phyloP scores from a whole-genome alignment of 1,140 invertebrate species.

The Arctopsyche grandis region DNA sequence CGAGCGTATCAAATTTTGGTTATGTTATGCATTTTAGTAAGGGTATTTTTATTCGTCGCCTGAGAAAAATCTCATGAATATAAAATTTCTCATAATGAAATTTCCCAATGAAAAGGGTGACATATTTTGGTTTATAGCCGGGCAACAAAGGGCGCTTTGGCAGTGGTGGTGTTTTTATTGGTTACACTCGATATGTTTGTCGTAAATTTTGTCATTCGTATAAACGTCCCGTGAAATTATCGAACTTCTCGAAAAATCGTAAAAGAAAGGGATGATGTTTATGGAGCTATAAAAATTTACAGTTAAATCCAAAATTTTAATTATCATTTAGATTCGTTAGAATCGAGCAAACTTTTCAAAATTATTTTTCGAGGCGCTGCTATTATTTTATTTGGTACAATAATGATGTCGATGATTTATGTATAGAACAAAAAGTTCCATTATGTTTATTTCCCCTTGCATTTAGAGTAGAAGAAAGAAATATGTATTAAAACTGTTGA shows the following conservation, averaged over 20 bases:
- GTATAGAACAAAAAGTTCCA: no score
- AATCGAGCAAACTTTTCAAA: no score
- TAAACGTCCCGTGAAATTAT: conserved; percentile 40
- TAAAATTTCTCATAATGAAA: not conserved
- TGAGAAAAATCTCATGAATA: no score
- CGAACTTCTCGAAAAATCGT: conserved; percentile 12
- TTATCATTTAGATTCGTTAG: no score
- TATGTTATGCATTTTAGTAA: no score
- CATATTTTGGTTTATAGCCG: conserved; percentile 42
- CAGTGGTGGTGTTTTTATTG: conserved; percentile 43
- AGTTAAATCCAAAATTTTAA: no score
- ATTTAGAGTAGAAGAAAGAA: no score
- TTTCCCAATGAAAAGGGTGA: conserved; percentile 14
- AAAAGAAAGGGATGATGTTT: conserved; percentile 15
- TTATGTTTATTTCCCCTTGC: not conserved
- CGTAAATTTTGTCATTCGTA: conserved; percentile 41
- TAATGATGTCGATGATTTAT: no score
- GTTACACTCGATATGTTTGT: conserved; percentile 30
- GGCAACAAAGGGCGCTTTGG: conserved; percentile 40
- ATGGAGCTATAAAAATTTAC: not conserved
- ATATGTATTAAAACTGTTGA: not conserved
- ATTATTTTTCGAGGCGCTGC: no score
- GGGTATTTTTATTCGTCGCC: no score
- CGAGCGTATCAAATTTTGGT: no score
- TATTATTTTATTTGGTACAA: no score